These are phyloP conservation scores for Kryptolebias ocellatus DNA, from an alignment of 2,797 vertebrate species.

Conservation along the genomic window DNA sequence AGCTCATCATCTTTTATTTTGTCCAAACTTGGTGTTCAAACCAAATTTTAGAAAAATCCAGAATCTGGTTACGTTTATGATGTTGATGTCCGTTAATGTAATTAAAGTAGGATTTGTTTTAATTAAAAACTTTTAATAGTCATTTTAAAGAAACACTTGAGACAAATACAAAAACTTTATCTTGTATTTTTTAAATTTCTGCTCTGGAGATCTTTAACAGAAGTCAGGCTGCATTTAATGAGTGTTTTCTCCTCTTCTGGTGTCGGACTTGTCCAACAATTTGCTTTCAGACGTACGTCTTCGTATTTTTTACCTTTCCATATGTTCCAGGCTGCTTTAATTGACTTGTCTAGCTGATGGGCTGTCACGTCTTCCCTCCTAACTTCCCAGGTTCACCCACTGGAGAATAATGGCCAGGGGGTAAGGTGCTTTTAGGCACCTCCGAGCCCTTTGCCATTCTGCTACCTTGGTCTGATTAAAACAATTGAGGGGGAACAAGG, in stretches of 20 bases:
- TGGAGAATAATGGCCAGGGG: slow-evolving; percentile 66
- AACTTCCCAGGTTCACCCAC: slow-evolving; percentile 61
- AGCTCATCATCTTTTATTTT: too few relatives aligned
- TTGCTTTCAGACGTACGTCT: slow-evolving; percentile 44
- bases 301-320: slow-evolving; percentile 45
- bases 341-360: slow-evolving; percentile 65
- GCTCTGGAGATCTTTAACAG: slow-evolving; percentile 20
- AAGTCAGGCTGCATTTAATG: slow-evolving; percentile 35
- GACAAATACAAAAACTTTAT: slow-evolving; percentile 20
- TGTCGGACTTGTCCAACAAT: slow-evolving; percentile 58
- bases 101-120: neutral
- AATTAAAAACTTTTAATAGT: neutral
- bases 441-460: slow-evolving; percentile 67
- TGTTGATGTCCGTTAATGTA: too few relatives aligned
- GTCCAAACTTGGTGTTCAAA: too few relatives aligned
- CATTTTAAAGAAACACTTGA: slow-evolving; percentile 5
- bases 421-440: slow-evolving; percentile 73
- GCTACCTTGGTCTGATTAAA: slow-evolving; percentile 86
- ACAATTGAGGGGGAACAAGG: slow-evolving; percentile 74
- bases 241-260: slow-evolving; percentile 24
- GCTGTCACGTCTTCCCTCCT: slow-evolving; percentile 61
- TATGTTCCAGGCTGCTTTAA: slow-evolving; percentile 62
- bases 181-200: slow-evolving; percentile 8
- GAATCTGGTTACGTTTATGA: too few relatives aligned
- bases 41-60: too few relatives aligned